Conservation (phyloP, 2,888 invertebrate species). For the Archips xylosteana region DNA sequence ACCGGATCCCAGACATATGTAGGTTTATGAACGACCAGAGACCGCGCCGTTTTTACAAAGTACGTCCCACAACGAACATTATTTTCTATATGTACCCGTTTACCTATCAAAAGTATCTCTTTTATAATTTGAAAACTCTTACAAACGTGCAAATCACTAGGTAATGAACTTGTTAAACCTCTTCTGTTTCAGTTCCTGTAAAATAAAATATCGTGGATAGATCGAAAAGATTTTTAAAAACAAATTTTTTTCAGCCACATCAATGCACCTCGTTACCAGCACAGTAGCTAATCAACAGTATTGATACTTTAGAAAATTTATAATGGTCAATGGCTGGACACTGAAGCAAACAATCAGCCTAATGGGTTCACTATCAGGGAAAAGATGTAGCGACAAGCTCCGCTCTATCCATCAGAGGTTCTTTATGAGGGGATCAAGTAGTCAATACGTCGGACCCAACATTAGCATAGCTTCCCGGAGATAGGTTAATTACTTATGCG, state of each 20-base stretch:
- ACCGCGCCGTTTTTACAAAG: slow-evolving; percentile 26
- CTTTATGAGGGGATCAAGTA: slow-evolving; percentile 55
- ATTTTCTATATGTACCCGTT: slow-evolving; percentile 16
- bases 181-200: not conserved
- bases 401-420: slow-evolving; percentile 56
- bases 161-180: no score
- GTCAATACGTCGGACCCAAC: slow-evolving; percentile 56
- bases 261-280: not conserved
- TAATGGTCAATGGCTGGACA: not conserved
- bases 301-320: not conserved
- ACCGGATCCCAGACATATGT: slow-evolving; percentile 54
- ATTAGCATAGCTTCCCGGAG: slow-evolving; percentile 48
- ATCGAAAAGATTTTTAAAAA: not conserved
- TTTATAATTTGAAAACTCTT: slow-evolving; percentile 9
- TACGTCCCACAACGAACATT: slow-evolving; percentile 29
- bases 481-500: slow-evolving; percentile 51
- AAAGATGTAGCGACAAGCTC: slow-evolving; percentile 21
- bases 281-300: not conserved
- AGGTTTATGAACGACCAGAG: slow-evolving; percentile 43
- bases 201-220: not conserved
- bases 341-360: slow-evolving; percentile 13
- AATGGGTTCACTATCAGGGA: slow-evolving; percentile 15
- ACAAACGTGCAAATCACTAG: not conserved
- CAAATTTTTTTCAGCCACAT: not conserved
- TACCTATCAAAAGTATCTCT: slow-evolving; percentile 45